These are phyloP conservation scores for Chromoteleia sp. DNA, from an alignment of 2,888 invertebrate genomes.

Conservation along the genomic window DNA sequence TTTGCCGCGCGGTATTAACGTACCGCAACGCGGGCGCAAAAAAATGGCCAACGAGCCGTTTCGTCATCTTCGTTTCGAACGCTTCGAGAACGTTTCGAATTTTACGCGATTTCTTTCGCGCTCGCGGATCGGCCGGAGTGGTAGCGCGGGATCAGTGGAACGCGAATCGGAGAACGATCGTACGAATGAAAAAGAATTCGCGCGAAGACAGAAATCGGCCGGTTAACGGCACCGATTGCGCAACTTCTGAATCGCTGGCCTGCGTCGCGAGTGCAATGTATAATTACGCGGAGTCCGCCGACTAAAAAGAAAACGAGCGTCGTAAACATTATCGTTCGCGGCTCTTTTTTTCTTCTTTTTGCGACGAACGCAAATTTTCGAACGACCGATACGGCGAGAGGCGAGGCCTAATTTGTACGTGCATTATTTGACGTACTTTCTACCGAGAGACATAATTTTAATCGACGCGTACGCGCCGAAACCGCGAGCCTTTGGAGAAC, in stretches of 20 bases:
- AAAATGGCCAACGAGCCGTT: too few species aligned
- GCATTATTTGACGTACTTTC: conserved; percentile 29
- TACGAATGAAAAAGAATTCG: not conserved
- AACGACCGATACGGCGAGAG: not conserved
- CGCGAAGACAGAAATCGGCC: conserved; percentile 2
- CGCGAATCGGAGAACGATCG: not conserved
- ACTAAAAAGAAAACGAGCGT: conserved; percentile 3
- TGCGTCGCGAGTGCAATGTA: conserved; percentile 3
- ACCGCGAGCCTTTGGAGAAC: conserved; percentile 13
- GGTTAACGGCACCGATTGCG: conserved; percentile 13
- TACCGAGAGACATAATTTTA: conserved; percentile 10
- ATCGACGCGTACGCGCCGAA: not conserved
- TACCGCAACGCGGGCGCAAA: too few species aligned
- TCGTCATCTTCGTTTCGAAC: not conserved
- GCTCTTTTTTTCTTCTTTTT: too few species aligned
- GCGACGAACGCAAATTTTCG: conserved; percentile 12
- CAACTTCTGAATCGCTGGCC: not conserved
- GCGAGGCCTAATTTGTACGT: conserved; percentile 15
- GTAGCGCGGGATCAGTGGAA: not conserved
- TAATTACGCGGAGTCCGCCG: conserved; percentile 5
- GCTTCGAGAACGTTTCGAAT: not conserved
- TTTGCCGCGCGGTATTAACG: too few species aligned
- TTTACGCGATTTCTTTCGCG: conserved; percentile 4
- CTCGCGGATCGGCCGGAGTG: too few species aligned
- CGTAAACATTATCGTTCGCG: not conserved